Conservation (phyloP, 2,888 invertebrate genomes). For the Therioaphis trifolii region DNA sequence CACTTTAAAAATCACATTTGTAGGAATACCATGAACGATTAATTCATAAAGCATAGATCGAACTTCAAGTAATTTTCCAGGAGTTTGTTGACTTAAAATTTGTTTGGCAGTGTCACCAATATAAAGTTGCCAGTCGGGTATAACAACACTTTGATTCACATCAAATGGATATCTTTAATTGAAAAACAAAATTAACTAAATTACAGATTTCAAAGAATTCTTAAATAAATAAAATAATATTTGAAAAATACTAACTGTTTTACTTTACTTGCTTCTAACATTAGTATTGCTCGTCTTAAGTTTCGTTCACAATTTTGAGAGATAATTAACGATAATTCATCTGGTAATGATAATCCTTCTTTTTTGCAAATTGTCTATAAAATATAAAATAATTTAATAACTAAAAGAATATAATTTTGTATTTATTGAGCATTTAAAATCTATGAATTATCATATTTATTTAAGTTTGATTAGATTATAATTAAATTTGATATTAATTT, state of each 20-base stretch:
- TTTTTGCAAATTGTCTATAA: constrained; percentile 78
- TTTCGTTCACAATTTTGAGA: constrained; percentile 87
- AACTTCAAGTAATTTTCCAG: constrained; percentile 84
- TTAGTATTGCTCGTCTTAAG: constrained; percentile 89
- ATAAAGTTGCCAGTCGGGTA: constrained; percentile 94
- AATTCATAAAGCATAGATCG: constrained; percentile 92
- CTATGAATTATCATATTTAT: too few relatives aligned
- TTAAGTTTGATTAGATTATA: too few relatives aligned
- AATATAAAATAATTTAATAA: constrained; percentile 33
- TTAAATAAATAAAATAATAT: neutral
- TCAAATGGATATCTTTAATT: constrained; percentile 80
- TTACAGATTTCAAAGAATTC: neutral
- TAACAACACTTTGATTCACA: constrained; percentile 81
- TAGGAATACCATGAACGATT: constrained; percentile 91
- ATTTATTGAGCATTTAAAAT: too few relatives aligned
- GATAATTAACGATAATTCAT: constrained; percentile 81
- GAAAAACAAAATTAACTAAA: constrained; percentile 75
- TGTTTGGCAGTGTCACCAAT: constrained; percentile 86
- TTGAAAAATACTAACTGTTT: constrained; percentile 74
- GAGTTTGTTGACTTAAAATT: constrained; percentile 88
- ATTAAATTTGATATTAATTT: too few relatives aligned
- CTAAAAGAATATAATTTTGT: too few relatives aligned
- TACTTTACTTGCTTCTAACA: constrained; percentile 93
- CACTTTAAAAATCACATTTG: constrained; percentile 88
- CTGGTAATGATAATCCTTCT: constrained; percentile 83